phyloP scores from a whole-genome alignment of 2,797 vertebrate species.

The Cichlasoma orientale region DNA sequence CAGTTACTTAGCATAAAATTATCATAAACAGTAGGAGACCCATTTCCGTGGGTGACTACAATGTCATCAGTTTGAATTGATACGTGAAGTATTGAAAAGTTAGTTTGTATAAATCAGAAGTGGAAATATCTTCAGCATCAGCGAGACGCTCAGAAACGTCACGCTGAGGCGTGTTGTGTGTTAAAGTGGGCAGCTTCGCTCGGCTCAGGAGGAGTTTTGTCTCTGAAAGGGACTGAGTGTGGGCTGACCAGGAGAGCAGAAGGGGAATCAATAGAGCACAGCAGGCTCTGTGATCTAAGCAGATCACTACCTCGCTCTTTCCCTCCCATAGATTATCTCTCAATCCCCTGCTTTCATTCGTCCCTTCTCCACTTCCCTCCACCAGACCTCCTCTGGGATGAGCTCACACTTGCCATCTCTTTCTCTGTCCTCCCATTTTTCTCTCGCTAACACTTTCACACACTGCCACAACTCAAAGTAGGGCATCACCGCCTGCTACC shows the following conservation, averaged over 20 bases:
- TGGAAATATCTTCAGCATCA: not conserved
- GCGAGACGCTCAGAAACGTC: slow-evolving; percentile 10
- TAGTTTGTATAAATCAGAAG: not conserved
- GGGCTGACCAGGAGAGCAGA: slow-evolving; percentile 55
- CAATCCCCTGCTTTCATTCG: slow-evolving; percentile 46
- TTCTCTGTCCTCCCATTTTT: slow-evolving; percentile 34
- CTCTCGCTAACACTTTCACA: slow-evolving; percentile 36
- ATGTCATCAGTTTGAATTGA: not conserved
- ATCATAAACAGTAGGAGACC: not conserved
- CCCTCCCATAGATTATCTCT: slow-evolving; percentile 68
- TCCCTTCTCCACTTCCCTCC: slow-evolving; percentile 32
- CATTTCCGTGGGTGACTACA: not conserved
- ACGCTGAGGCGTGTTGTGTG: slow-evolving; percentile 12
- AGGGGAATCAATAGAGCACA: slow-evolving; percentile 64
- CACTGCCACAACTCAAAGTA: slow-evolving; percentile 62
- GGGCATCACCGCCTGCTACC: slow-evolving; percentile 51
- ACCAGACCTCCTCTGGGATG: slow-evolving; percentile 24
- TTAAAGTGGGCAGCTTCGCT: slow-evolving; percentile 28
- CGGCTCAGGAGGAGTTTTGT: slow-evolving; percentile 46
- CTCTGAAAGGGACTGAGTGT: slow-evolving; percentile 45
- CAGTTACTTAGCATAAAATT: no score
- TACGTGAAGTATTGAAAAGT: not conserved
- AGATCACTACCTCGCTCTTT: slow-evolving; percentile 59
- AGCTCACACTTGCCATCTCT: slow-evolving; percentile 16
- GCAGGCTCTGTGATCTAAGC: slow-evolving; percentile 64